Evolutionary conservation across 2,797 vertebrate species (phyloP), one percentile per base, ranked within the genome.

Genomic region (Cirrhinus molitorella): DNA sequence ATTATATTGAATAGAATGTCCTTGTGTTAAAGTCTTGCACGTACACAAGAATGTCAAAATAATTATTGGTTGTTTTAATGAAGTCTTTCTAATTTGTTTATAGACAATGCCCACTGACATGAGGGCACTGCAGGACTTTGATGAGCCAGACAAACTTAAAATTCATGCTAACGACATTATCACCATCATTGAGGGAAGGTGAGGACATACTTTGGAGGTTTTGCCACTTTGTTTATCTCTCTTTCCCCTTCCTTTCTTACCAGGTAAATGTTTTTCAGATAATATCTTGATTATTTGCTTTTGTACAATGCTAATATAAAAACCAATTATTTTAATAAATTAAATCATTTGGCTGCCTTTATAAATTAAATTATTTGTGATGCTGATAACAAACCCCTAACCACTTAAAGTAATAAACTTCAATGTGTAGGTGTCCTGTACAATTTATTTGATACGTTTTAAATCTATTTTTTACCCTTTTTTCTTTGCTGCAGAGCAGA

Each of bases 171-270:
- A 97, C 0, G 98, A 99, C 0, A 95, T 99, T 91, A 99, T 99
- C 94, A 99, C 98, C 0, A 97, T 99, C 93, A 97, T 99, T 19
- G 98, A 99, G 92, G 98, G 98, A 90, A 98, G 98, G 98, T 99
- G 93, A 89, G 93, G 59, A 45, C 17, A 3, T 70, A 31, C 4
- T 40, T 13, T 17, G 19, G 19, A 37, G n/a, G 28, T 51, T 31
- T 49, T 73, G 19, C 21, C 51, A 53, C 19, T 68, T 37, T 0
- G 19, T 25, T 49, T 2, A 51, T 19, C 49, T 51, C 17, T 51
- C 5, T 51, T 51, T 51, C 2, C 17, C 16, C 49, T 19, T 51
- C 49, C 49, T 19, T 51, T 51, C 16, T 19, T 17, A 51, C 17
- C 49, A 19, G 34, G 34, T 37, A 6, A 37, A 37, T 37, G 34